These are phyloP conservation scores for Heliconius cydno DNA, from an alignment of 2,888 invertebrate genomes.

Conservation along the genomic window DNA sequence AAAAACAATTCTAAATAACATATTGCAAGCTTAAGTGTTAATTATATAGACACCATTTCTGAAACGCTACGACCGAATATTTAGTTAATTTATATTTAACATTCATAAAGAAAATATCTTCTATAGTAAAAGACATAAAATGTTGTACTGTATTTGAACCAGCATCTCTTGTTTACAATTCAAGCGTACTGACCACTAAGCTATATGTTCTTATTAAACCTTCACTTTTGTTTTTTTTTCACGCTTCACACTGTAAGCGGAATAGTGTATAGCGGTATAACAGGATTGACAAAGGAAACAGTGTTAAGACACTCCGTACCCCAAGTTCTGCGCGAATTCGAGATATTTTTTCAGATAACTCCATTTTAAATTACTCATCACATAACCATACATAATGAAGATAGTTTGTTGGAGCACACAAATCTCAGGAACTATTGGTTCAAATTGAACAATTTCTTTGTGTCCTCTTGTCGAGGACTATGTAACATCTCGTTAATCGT, in stretches of 20 bases:
- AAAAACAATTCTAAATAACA: slow-evolving; percentile 27
- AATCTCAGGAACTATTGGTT: neutral
- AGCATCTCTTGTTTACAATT: neutral
- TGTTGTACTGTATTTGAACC: neutral
- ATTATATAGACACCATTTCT: slow-evolving; percentile 31
- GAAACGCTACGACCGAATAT: slow-evolving; percentile 14
- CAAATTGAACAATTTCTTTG: neutral
- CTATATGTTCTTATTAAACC: neutral
- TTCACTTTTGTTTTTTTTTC: too few species aligned
- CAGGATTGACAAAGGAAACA: neutral
- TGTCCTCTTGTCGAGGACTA: neutral
- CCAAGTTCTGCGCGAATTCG: neutral
- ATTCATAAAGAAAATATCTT: neutral
- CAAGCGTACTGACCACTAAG: neutral
- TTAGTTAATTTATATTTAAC: neutral
- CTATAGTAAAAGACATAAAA: neutral
- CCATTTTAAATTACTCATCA: neutral
- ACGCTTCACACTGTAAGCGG: too few species aligned
- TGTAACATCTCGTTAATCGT: too few species aligned
- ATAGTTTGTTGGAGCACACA: neutral
- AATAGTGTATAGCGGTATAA: too few species aligned
- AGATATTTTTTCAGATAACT: too few species aligned
- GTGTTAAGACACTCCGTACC: neutral
- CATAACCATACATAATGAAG: neutral
- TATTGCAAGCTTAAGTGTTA: slow-evolving; percentile 38